Percentiles rank a stretch among this genome's conserved stretches.
Conservation (phyloP, 2,888 invertebrate species). For the Cerastis rubricosa region DNA sequence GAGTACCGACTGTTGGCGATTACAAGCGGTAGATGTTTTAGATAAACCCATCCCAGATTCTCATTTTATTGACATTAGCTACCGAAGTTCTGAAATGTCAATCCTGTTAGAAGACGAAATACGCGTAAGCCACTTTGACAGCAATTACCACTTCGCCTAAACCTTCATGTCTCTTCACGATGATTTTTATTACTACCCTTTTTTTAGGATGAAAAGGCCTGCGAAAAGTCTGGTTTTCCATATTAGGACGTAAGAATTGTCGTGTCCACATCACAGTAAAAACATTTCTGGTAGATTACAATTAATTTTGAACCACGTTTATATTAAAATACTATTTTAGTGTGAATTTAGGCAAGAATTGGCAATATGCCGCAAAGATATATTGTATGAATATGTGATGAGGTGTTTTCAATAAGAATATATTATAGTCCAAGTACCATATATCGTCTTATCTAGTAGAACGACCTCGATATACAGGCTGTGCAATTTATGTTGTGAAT, state of each 20-base stretch:
- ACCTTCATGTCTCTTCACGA: not conserved
- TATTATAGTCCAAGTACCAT: conserved; percentile 47
- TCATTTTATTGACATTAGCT: not conserved
- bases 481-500: conserved; percentile 6
- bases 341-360: conserved; percentile 7
- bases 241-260: not conserved
- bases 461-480: conserved; percentile 31
- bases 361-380: conserved; percentile 41
- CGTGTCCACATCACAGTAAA: not conserved
- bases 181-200: not conserved
- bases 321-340: too few relatives aligned
- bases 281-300: not conserved
- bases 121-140: not conserved
- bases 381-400: conserved; percentile 59
- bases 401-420: conserved; percentile 62
- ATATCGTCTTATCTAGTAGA: conserved; percentile 35
- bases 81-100: not conserved
- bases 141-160: not conserved
- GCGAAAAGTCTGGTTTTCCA: not conserved
- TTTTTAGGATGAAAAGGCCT: not conserved
- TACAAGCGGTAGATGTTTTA: not conserved
- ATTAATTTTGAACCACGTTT: not conserved
- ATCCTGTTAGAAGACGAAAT: not conserved
- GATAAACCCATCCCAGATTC: not conserved
- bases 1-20: too few relatives aligned